A percentile compares a stretch with the other conserved stretches of the same genome.
phyloP scores from a whole-genome alignment of 2,888 invertebrate species.

The Cyclophora albipunctata region DNA sequence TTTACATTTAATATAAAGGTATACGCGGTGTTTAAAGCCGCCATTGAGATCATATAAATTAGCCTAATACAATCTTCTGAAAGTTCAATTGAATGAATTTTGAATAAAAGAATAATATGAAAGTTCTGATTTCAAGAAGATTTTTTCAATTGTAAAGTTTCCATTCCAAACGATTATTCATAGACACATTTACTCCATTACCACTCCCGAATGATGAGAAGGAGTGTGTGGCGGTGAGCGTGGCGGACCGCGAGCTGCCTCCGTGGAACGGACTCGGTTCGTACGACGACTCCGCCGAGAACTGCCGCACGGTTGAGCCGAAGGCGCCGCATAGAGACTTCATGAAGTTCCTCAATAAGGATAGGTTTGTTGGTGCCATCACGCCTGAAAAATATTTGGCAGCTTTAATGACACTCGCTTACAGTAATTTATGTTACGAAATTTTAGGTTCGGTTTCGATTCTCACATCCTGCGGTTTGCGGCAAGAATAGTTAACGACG shows the following conservation, averaged over 20 bases:
- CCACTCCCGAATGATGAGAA: slow-evolving; percentile 56
- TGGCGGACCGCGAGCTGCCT: slow-evolving; percentile 76
- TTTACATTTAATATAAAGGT: no score
- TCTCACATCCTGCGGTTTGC: slow-evolving; percentile 87
- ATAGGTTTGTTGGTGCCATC: slow-evolving; percentile 70
- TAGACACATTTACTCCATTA: slow-evolving; percentile 79
- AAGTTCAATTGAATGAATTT: no score
- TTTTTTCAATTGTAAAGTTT: no score
- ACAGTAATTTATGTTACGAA: background rate
- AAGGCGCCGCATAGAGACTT: slow-evolving; percentile 86
- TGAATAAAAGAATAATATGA: no score
- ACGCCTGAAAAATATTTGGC: background rate
- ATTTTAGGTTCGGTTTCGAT: slow-evolving; percentile 79
- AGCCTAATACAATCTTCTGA: no score
- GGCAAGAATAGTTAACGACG: slow-evolving; percentile 83
- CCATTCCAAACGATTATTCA: slow-evolving; percentile 8
- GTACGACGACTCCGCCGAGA: slow-evolving; percentile 91
- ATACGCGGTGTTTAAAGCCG: no score
- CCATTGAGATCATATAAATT: no score
- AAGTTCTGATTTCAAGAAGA: no score
- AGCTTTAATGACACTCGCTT: background rate
- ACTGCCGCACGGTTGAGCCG: slow-evolving; percentile 87
- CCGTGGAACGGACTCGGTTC: slow-evolving; percentile 95
- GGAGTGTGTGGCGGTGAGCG: slow-evolving; percentile 37
- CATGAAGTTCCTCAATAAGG: slow-evolving; percentile 86